Conservation (phyloP, 2,888 invertebrate genomes). For the Dryadula phaetusa region DNA sequence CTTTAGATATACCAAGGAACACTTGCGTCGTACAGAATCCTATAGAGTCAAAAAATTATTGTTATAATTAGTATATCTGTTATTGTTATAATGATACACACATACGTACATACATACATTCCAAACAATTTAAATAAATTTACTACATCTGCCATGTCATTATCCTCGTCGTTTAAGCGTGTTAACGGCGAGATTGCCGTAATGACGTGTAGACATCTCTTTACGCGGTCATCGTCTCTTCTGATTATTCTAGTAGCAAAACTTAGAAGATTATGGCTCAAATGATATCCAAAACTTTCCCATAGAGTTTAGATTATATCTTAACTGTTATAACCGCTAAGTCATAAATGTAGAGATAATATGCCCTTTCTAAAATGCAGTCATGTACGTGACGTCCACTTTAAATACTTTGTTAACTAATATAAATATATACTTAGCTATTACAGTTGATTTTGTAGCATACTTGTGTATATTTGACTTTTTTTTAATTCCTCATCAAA, state of each 20-base stretch:
- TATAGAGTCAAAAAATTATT: not conserved
- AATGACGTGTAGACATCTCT: conserved; percentile 70
- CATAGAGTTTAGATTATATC: conserved; percentile 41
- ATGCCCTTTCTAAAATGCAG: conserved; percentile 23
- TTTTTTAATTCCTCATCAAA: not conserved
- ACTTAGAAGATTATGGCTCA: conserved; percentile 47
- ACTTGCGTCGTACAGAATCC: not conserved
- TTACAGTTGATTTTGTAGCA: not conserved
- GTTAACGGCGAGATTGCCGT: conserved; percentile 74
- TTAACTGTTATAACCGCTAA: conserved; percentile 36
- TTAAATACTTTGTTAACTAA: not conserved
- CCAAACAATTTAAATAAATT: conserved; percentile 71
- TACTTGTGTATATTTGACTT: not conserved
- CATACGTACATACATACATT: conserved; percentile 49
- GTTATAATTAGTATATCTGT: conserved; percentile 12
- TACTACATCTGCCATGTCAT: conserved; percentile 79
- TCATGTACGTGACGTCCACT: not conserved
- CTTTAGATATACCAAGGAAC: not conserved
- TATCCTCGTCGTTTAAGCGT: conserved; percentile 78
- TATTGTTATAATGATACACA: no score
- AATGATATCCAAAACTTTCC: conserved; percentile 45
- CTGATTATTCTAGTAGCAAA: conserved; percentile 61
- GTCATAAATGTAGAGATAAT: conserved; percentile 32
- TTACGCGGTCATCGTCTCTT: conserved; percentile 69
- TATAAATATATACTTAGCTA: not conserved